A percentile compares a stretch with the other conserved stretches of the same genome.
Conservation (phyloP, 2,113 vertebrate species). For the Scortum barcoo region DNA sequence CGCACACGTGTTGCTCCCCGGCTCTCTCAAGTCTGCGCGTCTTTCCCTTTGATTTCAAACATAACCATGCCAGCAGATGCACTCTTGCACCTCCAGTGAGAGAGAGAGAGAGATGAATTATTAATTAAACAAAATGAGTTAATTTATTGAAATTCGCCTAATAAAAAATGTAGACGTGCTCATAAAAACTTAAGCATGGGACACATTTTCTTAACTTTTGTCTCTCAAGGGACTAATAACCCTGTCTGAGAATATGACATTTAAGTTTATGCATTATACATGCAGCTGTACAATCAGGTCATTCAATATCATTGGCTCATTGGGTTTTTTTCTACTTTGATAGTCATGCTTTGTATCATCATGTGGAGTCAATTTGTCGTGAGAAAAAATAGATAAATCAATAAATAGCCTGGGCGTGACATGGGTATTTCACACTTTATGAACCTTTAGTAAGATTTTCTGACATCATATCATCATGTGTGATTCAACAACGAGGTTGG, state of each 20-base stretch:
- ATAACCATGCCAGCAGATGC: constrained; percentile 29
- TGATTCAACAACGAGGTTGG: background rate
- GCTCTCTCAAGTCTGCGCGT: background rate
- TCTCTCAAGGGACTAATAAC: background rate
- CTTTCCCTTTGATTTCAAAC: constrained; percentile 37
- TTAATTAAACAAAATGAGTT: constrained; percentile 36
- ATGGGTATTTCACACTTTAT: background rate
- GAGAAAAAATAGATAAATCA: background rate
- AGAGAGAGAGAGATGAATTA: constrained; percentile 39
- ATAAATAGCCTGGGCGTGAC: background rate
- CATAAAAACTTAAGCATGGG: constrained; percentile 37
- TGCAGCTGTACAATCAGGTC: background rate
- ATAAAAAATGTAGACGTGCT: constrained; percentile 38
- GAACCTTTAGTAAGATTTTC: no score
- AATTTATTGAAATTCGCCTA: constrained; percentile 42
- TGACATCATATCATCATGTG: no score
- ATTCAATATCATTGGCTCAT: background rate
- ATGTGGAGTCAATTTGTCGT: background rate
- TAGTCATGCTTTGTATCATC: background rate
- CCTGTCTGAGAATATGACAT: background rate
- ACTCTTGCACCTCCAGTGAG: constrained; percentile 14
- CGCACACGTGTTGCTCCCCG: background rate
- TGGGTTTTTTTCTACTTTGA: no score
- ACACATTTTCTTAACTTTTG: background rate
- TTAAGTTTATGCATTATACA: background rate